Evolutionary conservation across 2,113 vertebrate species (phyloP).

Genomic region (Ictalurus furcatus): DNA sequence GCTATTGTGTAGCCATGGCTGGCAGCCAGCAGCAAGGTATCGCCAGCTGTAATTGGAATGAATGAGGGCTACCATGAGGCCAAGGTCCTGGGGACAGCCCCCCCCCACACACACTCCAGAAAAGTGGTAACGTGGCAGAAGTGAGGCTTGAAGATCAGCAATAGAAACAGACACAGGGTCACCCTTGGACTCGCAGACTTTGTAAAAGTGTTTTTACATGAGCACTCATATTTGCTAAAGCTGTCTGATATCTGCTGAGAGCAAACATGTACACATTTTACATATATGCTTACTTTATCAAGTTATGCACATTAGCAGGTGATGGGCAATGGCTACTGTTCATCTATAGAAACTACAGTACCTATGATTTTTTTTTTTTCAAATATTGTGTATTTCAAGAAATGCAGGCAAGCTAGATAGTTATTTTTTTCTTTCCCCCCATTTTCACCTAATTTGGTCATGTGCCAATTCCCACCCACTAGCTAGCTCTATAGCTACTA

Average conservation of each 20-base stretch:
- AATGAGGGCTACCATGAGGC: slow-evolving; percentile 27
- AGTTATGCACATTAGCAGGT: neutral
- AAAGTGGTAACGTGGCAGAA: slow-evolving; percentile 51
- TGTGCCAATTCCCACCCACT: neutral
- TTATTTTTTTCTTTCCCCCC: neutral
- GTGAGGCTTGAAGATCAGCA: slow-evolving; percentile 10
- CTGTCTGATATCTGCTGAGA: slow-evolving; percentile 43
- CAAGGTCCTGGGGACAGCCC: slow-evolving; percentile 25
- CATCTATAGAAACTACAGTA: neutral
- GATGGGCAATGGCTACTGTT: neutral
- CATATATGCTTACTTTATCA: neutral
- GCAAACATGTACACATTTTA: slow-evolving; percentile 2
- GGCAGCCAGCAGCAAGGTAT: slow-evolving; percentile 17
- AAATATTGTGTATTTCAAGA: neutral
- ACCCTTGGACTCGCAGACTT: slow-evolving; percentile 33
- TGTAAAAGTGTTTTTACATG: slow-evolving; percentile 11
- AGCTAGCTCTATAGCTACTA: neutral
- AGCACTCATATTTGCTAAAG: slow-evolving; percentile 25
- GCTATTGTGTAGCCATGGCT: slow-evolving; percentile 18
- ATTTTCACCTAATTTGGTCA: neutral
- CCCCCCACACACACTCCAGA: neutral
- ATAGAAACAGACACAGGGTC: neutral
- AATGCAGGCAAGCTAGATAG: neutral
- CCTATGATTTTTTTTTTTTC: neutral
- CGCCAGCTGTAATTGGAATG: slow-evolving; percentile 32